Evolutionary conservation across 2,113 vertebrate species (phyloP), one percentile per base, ranked within the genome.

Genomic region (Ceyx margarethae): DNA sequence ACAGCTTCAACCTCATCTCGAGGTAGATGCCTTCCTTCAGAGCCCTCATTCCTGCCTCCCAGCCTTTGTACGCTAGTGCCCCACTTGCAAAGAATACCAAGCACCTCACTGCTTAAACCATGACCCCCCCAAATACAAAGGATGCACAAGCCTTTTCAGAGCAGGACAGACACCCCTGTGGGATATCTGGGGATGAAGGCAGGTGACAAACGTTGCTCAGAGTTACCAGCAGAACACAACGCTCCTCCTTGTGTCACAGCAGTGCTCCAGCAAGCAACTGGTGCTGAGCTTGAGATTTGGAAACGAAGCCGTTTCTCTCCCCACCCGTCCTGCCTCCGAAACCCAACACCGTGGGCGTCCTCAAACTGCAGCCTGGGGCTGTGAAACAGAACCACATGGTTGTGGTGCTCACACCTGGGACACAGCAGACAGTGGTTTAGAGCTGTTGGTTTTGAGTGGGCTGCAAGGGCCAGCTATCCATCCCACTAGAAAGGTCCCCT

Each of bases 141-240:
- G 29, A 29, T 0, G 0, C 2, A 0, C 16, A 40, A 56, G 25
- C 5, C 37, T 58, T 45, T 37, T 31, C 40, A 17, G 56, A 84
- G 54, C 48, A 57, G n/a, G 35, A 15, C 20, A 17, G 37, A 1
- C 56, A 5, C 19, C 40, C 42, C 64, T 31, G 37, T 37, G 37
- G 37, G 37, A 10, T 37, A 9, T 37, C 37, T 37, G 37, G 37
- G 43, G 88, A 6, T 15, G 66, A 13, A 33, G 62, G n/a, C 67
- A 45, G 43, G 11, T 37, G 37, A 26, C 28, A 35, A 35, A 12
- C 1, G 1, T 4, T 9, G 78, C 43, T 64, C 75, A n/a, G 65
- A 50, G 48, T 9, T 42, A 35, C 2, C 46, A 40, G 72, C 78
- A 81, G 50, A 50, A 67, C 57, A 73, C 9, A 29, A 18, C 25